Conservation (phyloP, 2,888 invertebrate genomes). For the Dolomedes plantarius region DNA sequence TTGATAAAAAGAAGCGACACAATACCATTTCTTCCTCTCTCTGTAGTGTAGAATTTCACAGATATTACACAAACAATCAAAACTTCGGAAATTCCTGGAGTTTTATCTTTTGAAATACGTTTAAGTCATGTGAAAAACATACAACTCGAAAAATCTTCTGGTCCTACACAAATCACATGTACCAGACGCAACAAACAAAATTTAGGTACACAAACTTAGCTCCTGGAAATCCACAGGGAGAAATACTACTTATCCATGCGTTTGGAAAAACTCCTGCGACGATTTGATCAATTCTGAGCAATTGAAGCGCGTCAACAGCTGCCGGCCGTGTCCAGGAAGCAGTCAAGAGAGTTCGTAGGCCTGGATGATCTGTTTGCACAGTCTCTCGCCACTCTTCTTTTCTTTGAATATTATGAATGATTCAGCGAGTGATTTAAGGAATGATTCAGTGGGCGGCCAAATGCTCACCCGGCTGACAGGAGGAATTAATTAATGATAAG, state of each 20-base stretch:
- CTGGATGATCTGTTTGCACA: not conserved
- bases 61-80: no score
- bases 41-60: no score
- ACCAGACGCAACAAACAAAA: no score
- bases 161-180: no score
- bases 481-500: not conserved
- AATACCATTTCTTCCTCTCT: no score
- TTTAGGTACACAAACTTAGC: no score
- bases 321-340: not conserved
- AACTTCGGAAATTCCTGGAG: no score
- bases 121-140: no score
- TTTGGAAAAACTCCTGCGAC: not conserved
- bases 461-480: not conserved
- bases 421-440: not conserved
- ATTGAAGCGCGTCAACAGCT: not conserved
- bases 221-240: no score
- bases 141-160: no score
- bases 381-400: not conserved
- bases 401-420: not conserved
- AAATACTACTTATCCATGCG: not conserved
- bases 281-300: not conserved
- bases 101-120: no score
- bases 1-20: no score
- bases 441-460: slow-evolving; percentile 9
- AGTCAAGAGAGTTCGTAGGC: not conserved